Conservation (phyloP, 37 sponge, comb jelly and placozoan species). For the Spongia lamella region DNA sequence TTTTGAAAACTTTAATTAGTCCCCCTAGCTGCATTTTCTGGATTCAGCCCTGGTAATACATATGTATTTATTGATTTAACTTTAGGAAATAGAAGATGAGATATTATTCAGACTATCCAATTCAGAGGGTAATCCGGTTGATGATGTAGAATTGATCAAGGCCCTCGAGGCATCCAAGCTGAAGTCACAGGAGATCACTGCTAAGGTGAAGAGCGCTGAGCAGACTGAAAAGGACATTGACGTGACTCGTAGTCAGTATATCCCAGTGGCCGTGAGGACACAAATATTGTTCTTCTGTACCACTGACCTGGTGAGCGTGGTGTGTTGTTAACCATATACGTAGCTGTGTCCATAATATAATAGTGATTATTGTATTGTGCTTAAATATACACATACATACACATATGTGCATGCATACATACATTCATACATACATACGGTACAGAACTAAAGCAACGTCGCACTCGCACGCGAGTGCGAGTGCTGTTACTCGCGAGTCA, state of each 20-base stretch:
- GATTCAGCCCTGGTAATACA: too few species aligned
- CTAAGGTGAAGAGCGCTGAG: slow-evolving; percentile 86
- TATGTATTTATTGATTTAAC: too few species aligned
- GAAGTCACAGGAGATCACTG: slow-evolving; percentile 90
- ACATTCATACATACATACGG: too few species aligned
- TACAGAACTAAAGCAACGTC: too few species aligned
- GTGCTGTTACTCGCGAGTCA: too few species aligned
- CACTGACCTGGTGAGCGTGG: slow-evolving; percentile 77
- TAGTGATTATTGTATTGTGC: not conserved
- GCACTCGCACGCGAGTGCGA: too few species aligned
- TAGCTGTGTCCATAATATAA: not conserved
- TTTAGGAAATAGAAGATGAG: slow-evolving; percentile 90
- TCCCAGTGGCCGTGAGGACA: slow-evolving; percentile 94
- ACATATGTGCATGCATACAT: too few species aligned
- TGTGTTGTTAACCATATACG: not conserved
- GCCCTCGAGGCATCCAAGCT: slow-evolving; percentile 85
- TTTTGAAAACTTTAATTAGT: too few species aligned
- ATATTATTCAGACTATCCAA: slow-evolving; percentile 83
- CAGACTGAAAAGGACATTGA: slow-evolving; percentile 95
- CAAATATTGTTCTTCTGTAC: slow-evolving; percentile 98
- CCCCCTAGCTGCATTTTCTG: too few species aligned
- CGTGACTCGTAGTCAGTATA: slow-evolving; percentile 86
- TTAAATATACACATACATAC: not conserved
- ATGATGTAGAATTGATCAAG: slow-evolving; percentile 92
- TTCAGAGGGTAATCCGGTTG: slow-evolving; percentile 93